A percentile compares a stretch with the other conserved stretches of the same genome.
These are phyloP conservation scores for Falcunculus frontatus DNA, from an alignment of 2,113 vertebrate genomes.

Conservation along the genomic window DNA sequence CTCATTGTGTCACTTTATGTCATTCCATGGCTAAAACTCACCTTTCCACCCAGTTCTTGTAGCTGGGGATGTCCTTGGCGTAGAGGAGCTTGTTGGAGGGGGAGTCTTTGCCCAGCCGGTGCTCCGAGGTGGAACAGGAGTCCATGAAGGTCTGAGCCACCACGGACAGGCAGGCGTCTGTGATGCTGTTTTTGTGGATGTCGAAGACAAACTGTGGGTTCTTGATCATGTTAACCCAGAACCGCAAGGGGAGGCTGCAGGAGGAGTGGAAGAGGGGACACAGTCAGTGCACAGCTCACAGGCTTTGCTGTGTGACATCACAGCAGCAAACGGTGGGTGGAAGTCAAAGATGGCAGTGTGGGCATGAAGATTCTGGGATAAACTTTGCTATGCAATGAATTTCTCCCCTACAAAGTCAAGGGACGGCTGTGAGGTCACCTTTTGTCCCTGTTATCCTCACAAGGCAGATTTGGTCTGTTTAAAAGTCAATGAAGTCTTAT, in stretches of 20 bases:
- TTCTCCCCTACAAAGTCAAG: not conserved
- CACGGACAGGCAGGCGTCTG: constrained; percentile 94
- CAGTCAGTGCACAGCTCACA: not conserved
- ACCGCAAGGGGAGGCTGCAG: constrained; percentile 88
- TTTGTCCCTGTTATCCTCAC: not conserved
- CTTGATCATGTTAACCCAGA: constrained; percentile 99
- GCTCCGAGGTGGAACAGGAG: constrained; percentile 97
- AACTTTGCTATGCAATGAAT: not conserved
- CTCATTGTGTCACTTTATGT: rapidly evolving
- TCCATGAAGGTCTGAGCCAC: constrained; percentile 99
- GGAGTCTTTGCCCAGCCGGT: constrained; percentile 96
- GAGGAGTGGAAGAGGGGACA: not conserved
- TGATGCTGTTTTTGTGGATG: constrained; percentile 99
- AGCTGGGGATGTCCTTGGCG: constrained; percentile 99
- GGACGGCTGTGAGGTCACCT: not conserved
- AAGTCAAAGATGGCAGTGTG: rapidly evolving
- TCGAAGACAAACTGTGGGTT: constrained; percentile 98
- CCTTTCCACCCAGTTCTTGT: constrained; percentile 99
- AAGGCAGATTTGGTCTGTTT: not conserved
- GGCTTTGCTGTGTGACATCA: too few relatives aligned
- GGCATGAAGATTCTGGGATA: not conserved
- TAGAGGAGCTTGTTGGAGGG: constrained; percentile 98
- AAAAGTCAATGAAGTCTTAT: not conserved
- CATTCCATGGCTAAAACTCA: constrained; percentile 56
- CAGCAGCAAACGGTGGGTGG: not conserved